Conservation (phyloP, 1,140 invertebrate species). For the Sitophilus oryzae region DNA sequence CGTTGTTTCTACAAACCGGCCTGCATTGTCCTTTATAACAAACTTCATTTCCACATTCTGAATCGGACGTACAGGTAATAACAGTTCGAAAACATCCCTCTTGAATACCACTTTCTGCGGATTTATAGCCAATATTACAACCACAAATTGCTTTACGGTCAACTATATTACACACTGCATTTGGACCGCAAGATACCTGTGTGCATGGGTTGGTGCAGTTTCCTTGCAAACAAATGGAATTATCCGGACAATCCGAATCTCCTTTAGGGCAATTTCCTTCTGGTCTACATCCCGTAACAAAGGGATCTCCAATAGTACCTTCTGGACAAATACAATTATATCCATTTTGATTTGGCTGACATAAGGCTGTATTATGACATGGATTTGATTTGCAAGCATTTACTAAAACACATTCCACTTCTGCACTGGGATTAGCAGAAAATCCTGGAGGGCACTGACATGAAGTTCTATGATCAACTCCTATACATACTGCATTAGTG, state of each 20-base stretch:
- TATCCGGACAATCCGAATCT: slow-evolving; percentile 67
- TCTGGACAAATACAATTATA: slow-evolving; percentile 70
- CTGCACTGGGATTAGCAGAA: slow-evolving; percentile 69
- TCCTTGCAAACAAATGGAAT: slow-evolving; percentile 65
- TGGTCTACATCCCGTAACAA: slow-evolving; percentile 63
- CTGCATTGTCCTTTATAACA: slow-evolving; percentile 80
- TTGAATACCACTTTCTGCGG: slow-evolving; percentile 52
- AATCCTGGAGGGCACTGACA: slow-evolving; percentile 81
- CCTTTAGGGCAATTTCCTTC: slow-evolving; percentile 65
- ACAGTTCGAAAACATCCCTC: slow-evolving; percentile 67
- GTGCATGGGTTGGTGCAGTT: slow-evolving; percentile 74
- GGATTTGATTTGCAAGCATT: slow-evolving; percentile 70
- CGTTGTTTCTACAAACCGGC: slow-evolving; percentile 68
- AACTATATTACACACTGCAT: slow-evolving; percentile 69
- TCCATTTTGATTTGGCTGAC: slow-evolving; percentile 58
- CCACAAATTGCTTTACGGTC: slow-evolving; percentile 68
- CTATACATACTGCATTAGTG: slow-evolving; percentile 79
- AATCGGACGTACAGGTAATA: slow-evolving; percentile 60
- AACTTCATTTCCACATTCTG: slow-evolving; percentile 68
- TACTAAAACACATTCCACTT: slow-evolving; percentile 66
- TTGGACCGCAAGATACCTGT: slow-evolving; percentile 62
- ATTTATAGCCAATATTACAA: slow-evolving; percentile 67
- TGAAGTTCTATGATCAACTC: slow-evolving; percentile 71
- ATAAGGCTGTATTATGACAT: slow-evolving; percentile 75
- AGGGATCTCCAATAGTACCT: slow-evolving; percentile 70